Base-by-base conservation (phyloP, 2,113 vertebrate species). In the Chrysochloris asiatica region DNA sequence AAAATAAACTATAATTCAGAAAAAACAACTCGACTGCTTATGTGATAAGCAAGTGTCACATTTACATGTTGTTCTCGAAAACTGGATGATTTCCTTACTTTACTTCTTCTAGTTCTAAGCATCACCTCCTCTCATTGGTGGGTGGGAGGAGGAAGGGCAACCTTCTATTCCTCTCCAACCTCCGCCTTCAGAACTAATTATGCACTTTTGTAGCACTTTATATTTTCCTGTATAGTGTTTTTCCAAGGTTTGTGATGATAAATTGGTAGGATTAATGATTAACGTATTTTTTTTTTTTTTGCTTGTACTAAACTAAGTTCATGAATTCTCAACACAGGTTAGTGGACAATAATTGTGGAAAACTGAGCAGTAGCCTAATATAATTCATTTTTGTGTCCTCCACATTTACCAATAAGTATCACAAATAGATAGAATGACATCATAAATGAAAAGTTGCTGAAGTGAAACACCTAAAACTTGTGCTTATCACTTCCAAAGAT, bases 391-490 rank as follows among this genome's bases (percentile, higher is more conserved):
- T 16, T 63, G 36, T 54, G 30, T 19, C 38, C 41, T 69, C 24
- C 75, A 56, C 30, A 11, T 36, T 50, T 79, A 52, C n/a, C 43
- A 89, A 71, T 36, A 83, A 43, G 38, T 72, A 16, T 30, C 43
- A 50, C 28, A 43, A 30, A 50, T 21, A 69, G 41, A 41, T 71
- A 21, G 7, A 71, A 0, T 52, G 12, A 72, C 79, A 79, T 72
- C 52, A 72, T 65, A 83, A 93, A 84, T 61, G 24, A 89, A 89
- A 63, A 7, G 52, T 38, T 38, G 36, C 43, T 84, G 45, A 89
- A 84, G 78, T 36, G 50, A 79, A 88, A 78, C 43, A 36, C 26
- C 38, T 5, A 63, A 79, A 67, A 84, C 38, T n/a, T n/a, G 26
- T 47, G 52, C 63, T 63, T 45, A 14, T 54, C 30, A 38, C 50